Conservation (phyloP, 2,888 invertebrate genomes). For the Tachystola acroxantha region DNA sequence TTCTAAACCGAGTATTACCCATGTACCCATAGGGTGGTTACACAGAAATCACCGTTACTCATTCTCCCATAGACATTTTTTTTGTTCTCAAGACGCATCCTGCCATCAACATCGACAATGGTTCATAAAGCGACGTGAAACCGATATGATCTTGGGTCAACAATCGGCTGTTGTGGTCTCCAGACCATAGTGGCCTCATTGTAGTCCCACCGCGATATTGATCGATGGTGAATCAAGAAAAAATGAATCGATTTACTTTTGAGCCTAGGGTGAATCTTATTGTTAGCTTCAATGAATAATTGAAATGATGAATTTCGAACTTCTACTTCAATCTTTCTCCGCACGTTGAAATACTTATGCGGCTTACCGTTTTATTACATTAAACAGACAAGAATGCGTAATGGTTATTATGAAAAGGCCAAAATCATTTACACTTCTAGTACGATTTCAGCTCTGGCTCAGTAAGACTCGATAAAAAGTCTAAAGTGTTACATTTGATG, state of each 20-base stretch:
- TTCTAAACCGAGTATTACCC: too few species aligned
- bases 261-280: constrained; percentile 9
- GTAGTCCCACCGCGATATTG: constrained; percentile 41
- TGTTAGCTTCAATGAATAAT: constrained; percentile 14
- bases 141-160: constrained; percentile 63
- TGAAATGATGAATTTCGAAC: neutral
- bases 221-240: constrained; percentile 47
- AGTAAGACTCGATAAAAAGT: too few species aligned
- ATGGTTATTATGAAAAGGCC: too few species aligned
- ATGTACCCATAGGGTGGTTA: too few species aligned
- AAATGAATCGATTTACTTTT: constrained; percentile 42
- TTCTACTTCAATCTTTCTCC: too few species aligned
- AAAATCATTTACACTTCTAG: too few species aligned
- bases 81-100: constrained; percentile 36
- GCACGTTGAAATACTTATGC: too few species aligned
- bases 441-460: too few species aligned
- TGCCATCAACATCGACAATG: constrained; percentile 41
- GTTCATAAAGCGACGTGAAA: constrained; percentile 50
- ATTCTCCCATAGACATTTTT: constrained; percentile 5
- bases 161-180: constrained; percentile 56
- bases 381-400: too few species aligned
- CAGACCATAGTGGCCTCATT: constrained; percentile 30
- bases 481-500: too few species aligned
- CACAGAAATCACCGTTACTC: constrained; percentile 7
- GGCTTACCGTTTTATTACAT: too few species aligned